Base-by-base conservation (phyloP, 1,140 invertebrate species). In the Teleopsis dalmanni region DNA sequence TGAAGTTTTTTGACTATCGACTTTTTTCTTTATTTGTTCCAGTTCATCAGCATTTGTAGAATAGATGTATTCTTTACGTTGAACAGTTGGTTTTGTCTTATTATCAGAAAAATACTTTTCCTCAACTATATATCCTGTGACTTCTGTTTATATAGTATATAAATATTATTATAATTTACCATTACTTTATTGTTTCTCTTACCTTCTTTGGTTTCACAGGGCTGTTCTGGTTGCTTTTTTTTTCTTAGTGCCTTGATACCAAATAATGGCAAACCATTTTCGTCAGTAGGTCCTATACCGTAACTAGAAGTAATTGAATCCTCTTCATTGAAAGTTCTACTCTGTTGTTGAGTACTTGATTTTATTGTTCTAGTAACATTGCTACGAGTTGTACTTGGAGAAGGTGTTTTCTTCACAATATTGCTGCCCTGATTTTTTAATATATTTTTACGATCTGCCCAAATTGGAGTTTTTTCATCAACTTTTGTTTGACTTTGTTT, bases 201-300 rank as follows among this genome's bases (percentile, higher is more conserved):
- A 77, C 75, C 73, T 72, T 76, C 72, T 51, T 67, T 71, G 51
- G 62, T 67, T 70, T 77, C 65, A 67, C 64, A 56, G 41, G 59
- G 54, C 27, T 45, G 49, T 19, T 7, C 23, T 16, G 50, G 13
- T 27, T 14, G 70, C 26, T 75, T 73, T 49, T 80, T 80, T 51
- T 81, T 80, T 51, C 83, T 76, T 33, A 88, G 73, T 29, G 85
- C 85, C 59, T 78, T 78, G 41, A 87, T 76, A 29, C 85, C 85
- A 66, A 87, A 87, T 19, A 88, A 72, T 5, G 84, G 85, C 46
- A 76, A 72, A n/a, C 85, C 84, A 55, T 85, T 79, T 52, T 85
- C 83, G 62, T 88, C 85, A 5, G 83, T 83, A 31, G 87, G 87
- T 4, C 85, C 85, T 3, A 86, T 81, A 2, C 87, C 86, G 64